Conservation (phyloP, 2,888 invertebrate species). For the Zaprionus bogoriensis region DNA sequence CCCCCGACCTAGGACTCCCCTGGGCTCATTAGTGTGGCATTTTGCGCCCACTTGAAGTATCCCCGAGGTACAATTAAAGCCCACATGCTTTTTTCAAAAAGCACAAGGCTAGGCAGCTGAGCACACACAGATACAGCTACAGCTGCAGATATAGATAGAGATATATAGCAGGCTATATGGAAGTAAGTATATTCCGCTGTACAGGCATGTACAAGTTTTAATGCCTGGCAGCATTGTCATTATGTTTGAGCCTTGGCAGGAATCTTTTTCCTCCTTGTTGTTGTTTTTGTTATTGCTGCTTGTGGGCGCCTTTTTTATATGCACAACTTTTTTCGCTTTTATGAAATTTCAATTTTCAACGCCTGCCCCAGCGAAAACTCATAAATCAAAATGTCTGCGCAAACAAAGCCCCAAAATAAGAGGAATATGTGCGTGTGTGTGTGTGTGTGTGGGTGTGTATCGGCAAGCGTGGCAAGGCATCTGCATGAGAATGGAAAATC, state of each 20-base stretch:
- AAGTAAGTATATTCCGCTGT: background rate
- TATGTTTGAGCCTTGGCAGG: conserved; percentile 30
- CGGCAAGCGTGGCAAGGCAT: conserved; percentile 23
- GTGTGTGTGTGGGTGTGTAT: background rate
- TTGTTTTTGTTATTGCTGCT: conserved; percentile 23
- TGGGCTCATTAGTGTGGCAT: conserved; percentile 53
- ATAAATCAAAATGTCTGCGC: conserved; percentile 72
- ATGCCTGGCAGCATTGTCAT: conserved; percentile 61
- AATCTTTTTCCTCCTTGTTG: background rate
- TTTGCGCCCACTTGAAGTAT: conserved; percentile 44
- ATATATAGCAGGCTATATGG: background rate
- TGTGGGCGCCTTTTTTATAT: conserved; percentile 38
- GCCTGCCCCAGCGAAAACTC: conserved; percentile 50
- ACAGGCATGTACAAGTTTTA: conserved; percentile 40
- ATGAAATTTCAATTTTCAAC: conserved; percentile 64
- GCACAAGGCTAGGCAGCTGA: conserved; percentile 33
- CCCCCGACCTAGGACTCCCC: conserved; percentile 6
- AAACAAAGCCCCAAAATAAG: conserved; percentile 55
- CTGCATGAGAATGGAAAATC: conserved; percentile 20
- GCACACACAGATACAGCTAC: background rate
- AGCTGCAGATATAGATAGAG: background rate
- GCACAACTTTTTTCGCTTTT: conserved; percentile 34
- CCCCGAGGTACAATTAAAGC: conserved; percentile 45
- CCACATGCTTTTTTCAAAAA: conserved; percentile 34
- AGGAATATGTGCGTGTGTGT: conserved; percentile 10